Conservation (phyloP, 2,888 invertebrate genomes). For the Heliconius ethilla region DNA sequence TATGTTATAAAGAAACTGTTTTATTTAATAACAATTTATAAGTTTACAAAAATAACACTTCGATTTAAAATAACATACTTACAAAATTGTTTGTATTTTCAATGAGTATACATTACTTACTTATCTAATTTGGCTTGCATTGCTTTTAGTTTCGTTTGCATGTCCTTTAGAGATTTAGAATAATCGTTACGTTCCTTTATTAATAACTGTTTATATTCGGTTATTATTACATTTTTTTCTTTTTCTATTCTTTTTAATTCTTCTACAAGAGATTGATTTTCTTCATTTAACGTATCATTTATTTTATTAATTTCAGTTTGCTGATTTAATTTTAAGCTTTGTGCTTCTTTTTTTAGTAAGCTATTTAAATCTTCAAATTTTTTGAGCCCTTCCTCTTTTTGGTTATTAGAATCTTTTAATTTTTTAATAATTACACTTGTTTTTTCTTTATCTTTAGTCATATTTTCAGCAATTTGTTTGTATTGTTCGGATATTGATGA, state of each 20-base stretch:
- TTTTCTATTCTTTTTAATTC: conserved; percentile 69
- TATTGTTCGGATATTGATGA: conserved; percentile 58
- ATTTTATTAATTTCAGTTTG: conserved; percentile 51
- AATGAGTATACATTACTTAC: conserved; percentile 50
- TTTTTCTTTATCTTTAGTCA: conserved; percentile 66
- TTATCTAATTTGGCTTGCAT: conserved; percentile 65
- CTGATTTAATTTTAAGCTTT: conserved; percentile 53
- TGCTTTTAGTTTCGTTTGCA: conserved; percentile 62
- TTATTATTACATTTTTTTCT: conserved; percentile 67
- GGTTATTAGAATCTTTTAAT: conserved; percentile 56
- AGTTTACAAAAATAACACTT: no score
- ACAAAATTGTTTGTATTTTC: background rate
- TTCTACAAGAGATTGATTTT: conserved; percentile 70
- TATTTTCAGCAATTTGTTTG: conserved; percentile 59
- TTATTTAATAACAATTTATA: no score
- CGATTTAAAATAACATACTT: no score
- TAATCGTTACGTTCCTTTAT: conserved; percentile 78
- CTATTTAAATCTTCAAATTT: conserved; percentile 55
- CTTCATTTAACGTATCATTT: conserved; percentile 63
- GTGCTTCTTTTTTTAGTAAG: conserved; percentile 57
- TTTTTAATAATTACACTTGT: conserved; percentile 60
- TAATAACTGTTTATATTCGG: conserved; percentile 78
- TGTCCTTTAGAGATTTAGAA: conserved; percentile 60
- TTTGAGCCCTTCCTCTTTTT: conserved; percentile 60
- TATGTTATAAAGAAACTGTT: no score